Evolutionary conservation across 2,888 invertebrate species (phyloP).

Genomic region (Blera fallax): DNA sequence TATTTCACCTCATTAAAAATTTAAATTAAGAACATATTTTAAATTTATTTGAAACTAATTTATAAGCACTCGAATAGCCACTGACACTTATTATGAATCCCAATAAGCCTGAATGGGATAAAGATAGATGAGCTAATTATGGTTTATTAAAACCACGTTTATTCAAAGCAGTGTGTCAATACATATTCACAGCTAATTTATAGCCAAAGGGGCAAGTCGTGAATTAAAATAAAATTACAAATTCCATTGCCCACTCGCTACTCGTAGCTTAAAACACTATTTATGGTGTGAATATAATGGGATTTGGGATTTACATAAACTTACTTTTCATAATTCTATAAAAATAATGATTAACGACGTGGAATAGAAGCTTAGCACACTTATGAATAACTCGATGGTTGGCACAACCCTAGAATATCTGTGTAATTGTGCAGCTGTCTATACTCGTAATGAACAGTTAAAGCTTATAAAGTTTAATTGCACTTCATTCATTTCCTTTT

Average conservation of each 20-base stretch:
- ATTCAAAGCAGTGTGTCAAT: conserved; percentile 41
- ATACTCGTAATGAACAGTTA: too few relatives aligned
- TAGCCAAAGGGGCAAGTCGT: not conserved
- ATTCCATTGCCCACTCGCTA: not conserved
- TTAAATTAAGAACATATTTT: not conserved
- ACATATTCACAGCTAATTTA: conserved; percentile 21
- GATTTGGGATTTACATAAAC: not conserved
- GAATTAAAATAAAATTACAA: not conserved
- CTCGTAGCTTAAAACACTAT: not conserved
- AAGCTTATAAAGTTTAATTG: too few relatives aligned
- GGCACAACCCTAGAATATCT: not conserved
- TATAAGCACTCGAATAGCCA: conserved; percentile 22
- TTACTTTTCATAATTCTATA: not conserved
- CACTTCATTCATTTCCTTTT: too few relatives aligned
- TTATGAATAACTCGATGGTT: not conserved
- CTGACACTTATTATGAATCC: conserved; percentile 36
- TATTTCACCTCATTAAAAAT: not conserved
- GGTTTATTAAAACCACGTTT: conserved; percentile 24
- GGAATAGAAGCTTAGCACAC: not conserved
- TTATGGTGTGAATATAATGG: not conserved
- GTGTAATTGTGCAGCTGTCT: not conserved
- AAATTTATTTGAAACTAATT: conserved; percentile 34
- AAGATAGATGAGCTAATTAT: conserved; percentile 31
- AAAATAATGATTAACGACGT: not conserved
- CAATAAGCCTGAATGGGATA: conserved; percentile 18